Conservation (phyloP, 2,888 invertebrate genomes). For the Eupithecia tripunctaria region DNA sequence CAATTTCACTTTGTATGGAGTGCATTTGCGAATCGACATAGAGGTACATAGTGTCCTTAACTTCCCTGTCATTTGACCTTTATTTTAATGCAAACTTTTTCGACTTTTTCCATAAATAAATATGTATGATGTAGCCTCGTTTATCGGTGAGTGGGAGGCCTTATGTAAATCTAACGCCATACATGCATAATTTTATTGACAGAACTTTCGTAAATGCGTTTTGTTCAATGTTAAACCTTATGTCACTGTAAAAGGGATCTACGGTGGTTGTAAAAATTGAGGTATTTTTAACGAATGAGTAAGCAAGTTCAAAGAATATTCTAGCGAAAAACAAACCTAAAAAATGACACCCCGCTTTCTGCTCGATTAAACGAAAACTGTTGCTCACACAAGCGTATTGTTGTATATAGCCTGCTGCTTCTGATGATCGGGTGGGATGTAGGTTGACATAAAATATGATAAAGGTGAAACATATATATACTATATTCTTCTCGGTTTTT, state of each 20-base stretch:
- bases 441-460: conserved; percentile 9
- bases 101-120: conserved; percentile 40
- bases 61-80: conserved; percentile 25
- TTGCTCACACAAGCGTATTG: conserved; percentile 52
- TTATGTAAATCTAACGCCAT: conserved; percentile 48
- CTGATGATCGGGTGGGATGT: conserved; percentile 19
- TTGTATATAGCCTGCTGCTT: conserved; percentile 23
- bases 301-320: conserved; percentile 67
- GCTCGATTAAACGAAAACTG: conserved; percentile 65
- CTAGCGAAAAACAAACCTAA: conserved; percentile 62
- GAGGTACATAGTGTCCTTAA: too few species aligned
- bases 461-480: neutral
- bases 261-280: conserved; percentile 28
- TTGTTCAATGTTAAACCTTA: conserved; percentile 26
- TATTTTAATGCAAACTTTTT: conserved; percentile 39
- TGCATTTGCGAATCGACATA: too few species aligned
- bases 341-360: conserved; percentile 63
- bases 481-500: neutral
- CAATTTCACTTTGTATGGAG: neutral
- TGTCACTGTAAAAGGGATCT: neutral
- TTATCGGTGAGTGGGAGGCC: conserved; percentile 40
- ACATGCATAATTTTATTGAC: conserved; percentile 51
- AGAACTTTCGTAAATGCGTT: conserved; percentile 33
- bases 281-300: conserved; percentile 61
- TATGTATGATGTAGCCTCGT: conserved; percentile 42